Evolutionary conservation across 1,140 invertebrate species (phyloP).

Genomic region (Orchesella cincta): DNA sequence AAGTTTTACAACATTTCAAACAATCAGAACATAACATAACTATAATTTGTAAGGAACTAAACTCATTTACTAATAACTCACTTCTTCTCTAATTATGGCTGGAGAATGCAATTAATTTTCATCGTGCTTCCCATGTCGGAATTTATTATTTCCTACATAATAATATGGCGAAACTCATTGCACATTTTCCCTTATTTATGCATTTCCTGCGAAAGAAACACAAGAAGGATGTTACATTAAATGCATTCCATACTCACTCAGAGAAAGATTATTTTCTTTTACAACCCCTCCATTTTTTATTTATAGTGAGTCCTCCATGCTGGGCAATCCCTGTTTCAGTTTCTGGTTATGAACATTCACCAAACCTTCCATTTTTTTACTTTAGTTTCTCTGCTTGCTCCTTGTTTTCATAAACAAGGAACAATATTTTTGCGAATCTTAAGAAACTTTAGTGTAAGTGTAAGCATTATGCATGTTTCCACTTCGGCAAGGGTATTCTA

Average conservation of each 20-base stretch:
- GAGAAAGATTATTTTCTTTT: not conserved
- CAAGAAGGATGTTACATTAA: not conserved
- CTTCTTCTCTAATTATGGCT: not conserved
- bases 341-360: too few relatives aligned
- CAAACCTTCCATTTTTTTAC: too few relatives aligned
- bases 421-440: too few relatives aligned
- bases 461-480: too few relatives aligned
- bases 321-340: too few relatives aligned
- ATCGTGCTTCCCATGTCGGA: constrained; percentile 5
- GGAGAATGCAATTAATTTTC: constrained; percentile 10
- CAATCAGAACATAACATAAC: not conserved
- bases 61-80: constrained; percentile 15
- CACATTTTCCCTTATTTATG: not conserved
- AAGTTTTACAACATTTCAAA: not conserved
- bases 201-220: not conserved
- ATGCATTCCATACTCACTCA: not conserved
- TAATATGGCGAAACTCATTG: constrained; percentile 2
- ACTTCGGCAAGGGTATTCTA: too few relatives aligned
- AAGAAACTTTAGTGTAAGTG: too few relatives aligned
- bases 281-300: not conserved
- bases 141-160: constrained; percentile 19
- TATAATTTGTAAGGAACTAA: not conserved
- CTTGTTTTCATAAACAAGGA: too few relatives aligned
- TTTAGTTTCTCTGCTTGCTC: too few relatives aligned
- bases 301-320: not conserved